Conservation (phyloP, 2,113 vertebrate species). For the Meleagris gallopavo region DNA sequence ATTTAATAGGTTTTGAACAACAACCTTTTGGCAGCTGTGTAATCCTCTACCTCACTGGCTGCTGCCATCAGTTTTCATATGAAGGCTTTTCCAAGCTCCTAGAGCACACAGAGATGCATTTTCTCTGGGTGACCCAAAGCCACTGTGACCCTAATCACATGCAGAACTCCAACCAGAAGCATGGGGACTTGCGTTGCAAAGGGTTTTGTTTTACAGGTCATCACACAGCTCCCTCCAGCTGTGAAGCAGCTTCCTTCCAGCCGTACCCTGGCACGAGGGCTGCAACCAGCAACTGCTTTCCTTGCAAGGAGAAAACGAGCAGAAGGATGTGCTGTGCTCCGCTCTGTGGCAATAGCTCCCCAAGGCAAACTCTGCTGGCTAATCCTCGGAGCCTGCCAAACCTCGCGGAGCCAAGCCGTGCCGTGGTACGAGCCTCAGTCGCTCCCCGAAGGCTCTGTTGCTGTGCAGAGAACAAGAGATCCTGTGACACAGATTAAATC, state of each 20-base stretch:
- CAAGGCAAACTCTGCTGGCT: not conserved
- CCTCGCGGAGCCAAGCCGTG: not conserved
- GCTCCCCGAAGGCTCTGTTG: not conserved
- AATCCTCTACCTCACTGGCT: not conserved
- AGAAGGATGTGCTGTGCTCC: not conserved
- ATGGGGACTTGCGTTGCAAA: rapidly evolving
- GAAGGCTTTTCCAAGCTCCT: rapidly evolving
- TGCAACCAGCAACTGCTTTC: not conserved
- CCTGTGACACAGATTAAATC: slow-evolving; percentile 49
- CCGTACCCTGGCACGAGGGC: rapidly evolving
- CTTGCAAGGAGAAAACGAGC: rapidly evolving
- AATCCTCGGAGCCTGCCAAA: slow-evolving; percentile 28
- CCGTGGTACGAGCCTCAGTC: not conserved
- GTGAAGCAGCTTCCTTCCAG: rapidly evolving
- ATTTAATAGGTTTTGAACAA: not conserved
- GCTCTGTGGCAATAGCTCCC: not conserved
- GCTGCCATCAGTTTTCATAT: rapidly evolving
- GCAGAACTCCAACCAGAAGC: not conserved
- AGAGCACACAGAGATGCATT: not conserved
- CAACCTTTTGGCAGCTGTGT: not conserved
- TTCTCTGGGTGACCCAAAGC: not conserved
- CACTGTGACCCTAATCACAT: rapidly evolving
- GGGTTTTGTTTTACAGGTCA: not conserved
- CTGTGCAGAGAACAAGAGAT: not conserved
- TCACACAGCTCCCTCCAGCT: not conserved